Evolutionary conservation across 2,113 vertebrate species (phyloP), one percentile per base, ranked within the genome.

Genomic region (Fukomys damarensis): DNA sequence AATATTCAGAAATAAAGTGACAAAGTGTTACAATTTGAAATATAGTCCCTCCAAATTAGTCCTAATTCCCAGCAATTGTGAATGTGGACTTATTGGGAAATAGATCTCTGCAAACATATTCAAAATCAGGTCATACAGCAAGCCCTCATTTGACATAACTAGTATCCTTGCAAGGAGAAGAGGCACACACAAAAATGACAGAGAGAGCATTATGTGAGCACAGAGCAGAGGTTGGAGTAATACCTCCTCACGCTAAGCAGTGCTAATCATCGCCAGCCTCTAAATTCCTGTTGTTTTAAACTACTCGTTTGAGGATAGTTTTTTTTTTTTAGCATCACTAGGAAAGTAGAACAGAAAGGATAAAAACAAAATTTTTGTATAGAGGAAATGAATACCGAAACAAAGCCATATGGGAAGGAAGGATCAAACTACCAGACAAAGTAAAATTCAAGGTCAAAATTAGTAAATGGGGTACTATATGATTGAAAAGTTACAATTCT

Each of bases 1-100:
- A 79, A 94, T 52, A 76, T 4, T 41, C 32, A 70, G 91, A 82
- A 88, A 80, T 58, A 58, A 70, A 76, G 11, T 82, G 28, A 49
- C 2, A n/a, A n/a, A 61, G 5, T 77, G 28, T 4, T 77, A 86
- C 41, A 28, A 13, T 11, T 56, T 92, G 65, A 79, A 89, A 56
- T 88, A 80, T 4, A 32, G 63, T 72, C 43, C 1, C 5, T 56
- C 16, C 24, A 68, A 77, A 38, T 24, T 46, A 87, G 0, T 49
- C 38, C 38, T 49, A 7, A 46, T 35, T 24, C 17, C 56, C 10
- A 72, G 49, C 24, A 74, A 30, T 12, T 77, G 20, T 91, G 43
- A 74, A 87, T 35, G 24, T 76, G 43, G 56, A 22, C 16, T 52
- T 68, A 38, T 32, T 68, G 82, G 66, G n/a, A 77, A 91, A 66